Conservation (phyloP, 2,888 invertebrate species). For the Andrena dorsata region DNA sequence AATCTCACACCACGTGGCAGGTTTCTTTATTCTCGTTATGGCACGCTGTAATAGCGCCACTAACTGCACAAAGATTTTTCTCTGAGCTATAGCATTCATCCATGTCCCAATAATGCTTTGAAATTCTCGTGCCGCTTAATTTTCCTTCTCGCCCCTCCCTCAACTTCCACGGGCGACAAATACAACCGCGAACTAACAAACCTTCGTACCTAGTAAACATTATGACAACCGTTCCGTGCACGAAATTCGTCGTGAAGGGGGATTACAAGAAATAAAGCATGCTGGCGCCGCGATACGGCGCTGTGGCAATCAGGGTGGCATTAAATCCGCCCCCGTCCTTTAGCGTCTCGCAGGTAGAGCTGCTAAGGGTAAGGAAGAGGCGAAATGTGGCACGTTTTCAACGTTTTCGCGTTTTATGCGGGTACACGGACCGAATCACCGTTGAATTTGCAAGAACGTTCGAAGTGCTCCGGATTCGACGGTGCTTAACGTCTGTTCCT, state of each 20-base stretch:
- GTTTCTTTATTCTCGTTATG: background rate
- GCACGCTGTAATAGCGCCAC: background rate
- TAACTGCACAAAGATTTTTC: conserved; percentile 18
- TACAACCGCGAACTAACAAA: conserved; percentile 38
- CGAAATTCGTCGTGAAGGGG: conserved; percentile 32
- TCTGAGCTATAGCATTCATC: conserved; percentile 14
- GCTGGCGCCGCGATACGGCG: conserved; percentile 51
- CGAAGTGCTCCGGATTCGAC: conserved; percentile 34
- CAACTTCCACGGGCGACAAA: conserved; percentile 15
- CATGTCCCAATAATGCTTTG: conserved; percentile 42
- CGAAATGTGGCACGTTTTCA: conserved; percentile 41
- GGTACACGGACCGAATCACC: conserved; percentile 46
- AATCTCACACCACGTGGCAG: background rate
- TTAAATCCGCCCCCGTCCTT: conserved; percentile 51
- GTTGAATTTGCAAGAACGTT: conserved; percentile 47
- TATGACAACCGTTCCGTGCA: conserved; percentile 30
- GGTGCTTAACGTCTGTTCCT: conserved; percentile 77
- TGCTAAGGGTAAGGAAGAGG: background rate
- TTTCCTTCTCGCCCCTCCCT: background rate
- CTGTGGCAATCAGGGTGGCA: conserved; percentile 46
- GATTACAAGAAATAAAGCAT: conserved; percentile 59
- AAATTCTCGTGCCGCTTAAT: conserved; percentile 37
- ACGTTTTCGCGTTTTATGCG: conserved; percentile 73
- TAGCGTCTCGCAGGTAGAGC: conserved; percentile 27
- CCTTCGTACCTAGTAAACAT: conserved; percentile 47